Base-by-base conservation (phyloP, 2,113 vertebrate species). In the Desmodus rotundus region DNA sequence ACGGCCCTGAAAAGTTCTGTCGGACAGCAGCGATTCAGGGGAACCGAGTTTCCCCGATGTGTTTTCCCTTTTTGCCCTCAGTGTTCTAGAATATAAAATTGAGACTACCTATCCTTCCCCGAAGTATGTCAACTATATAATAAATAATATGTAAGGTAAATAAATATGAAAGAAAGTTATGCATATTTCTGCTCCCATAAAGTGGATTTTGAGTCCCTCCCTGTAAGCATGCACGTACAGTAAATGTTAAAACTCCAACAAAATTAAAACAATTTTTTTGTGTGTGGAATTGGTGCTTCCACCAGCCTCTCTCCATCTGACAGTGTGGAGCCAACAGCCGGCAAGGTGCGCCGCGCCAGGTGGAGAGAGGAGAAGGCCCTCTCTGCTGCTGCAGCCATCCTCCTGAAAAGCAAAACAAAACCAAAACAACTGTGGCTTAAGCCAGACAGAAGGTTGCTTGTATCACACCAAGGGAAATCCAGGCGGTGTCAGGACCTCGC, bases 81-180 rank as follows among this genome's bases (percentile, higher is more conserved):
- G 0, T 76, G 17, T 67, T 87, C 87, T 85, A 85, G 90, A 61
- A 93, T 85, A 81, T 90, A 77, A 82, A 94, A 73, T 67, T 56
- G 43, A 86, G 58, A 72, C 45, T 65, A 80, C 12, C 28, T 52
- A 16, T 8, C 3, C 28, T 24, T 17, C 17, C 68, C 20, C 31
- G 47, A 70, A 70, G 77, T 47, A 58, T 83, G 80, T 50, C 80
- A 95, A 26, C 31, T 36, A 1, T 43, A 38, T 13, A 50, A 50
- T 72, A 22, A 56, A 38, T 9, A 70, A 41, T 13, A 56, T 36
- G 45, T 38, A 74, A 87, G 63, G 78, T 63, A 82, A 81, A 50
- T 74, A 43, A 91, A 50, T 74, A 12, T 33, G 43, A 87, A 14
- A 94, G 43, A 88, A 92, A 68, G 36, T 50, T 81, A 8, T 26